Conservation (phyloP, 1,140 invertebrate species). For the Mercenaria mercenaria region DNA sequence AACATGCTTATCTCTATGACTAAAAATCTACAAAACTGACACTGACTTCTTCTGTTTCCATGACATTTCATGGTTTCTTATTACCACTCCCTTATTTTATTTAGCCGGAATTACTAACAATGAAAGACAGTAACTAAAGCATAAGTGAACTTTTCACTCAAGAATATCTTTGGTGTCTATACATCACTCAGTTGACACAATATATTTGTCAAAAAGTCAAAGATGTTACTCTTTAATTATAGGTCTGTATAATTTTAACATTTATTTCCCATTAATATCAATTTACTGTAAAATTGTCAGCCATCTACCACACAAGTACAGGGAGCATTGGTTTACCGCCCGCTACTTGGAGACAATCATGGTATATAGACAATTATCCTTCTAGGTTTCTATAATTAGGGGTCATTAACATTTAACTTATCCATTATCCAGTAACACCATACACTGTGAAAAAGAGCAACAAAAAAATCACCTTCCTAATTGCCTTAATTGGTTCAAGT, state of each 20-base stretch:
- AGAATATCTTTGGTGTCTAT: neutral
- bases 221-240: slow-evolving; percentile 45
- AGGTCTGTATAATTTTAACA: slow-evolving; percentile 50
- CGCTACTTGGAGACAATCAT: neutral
- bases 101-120: too few relatives aligned
- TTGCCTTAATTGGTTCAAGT: neutral
- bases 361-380: neutral
- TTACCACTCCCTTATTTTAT: too few relatives aligned
- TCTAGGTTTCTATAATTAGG: slow-evolving; percentile 13
- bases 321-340: neutral
- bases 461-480: neutral
- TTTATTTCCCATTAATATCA: slow-evolving; percentile 52
- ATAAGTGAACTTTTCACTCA: neutral
- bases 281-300: slow-evolving; percentile 42
- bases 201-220: slow-evolving; percentile 10
- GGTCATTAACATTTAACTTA: slow-evolving; percentile 21
- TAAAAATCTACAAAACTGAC: too few relatives aligned
- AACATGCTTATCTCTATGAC: too few relatives aligned
- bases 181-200: slow-evolving; percentile 31
- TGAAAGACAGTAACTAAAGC: neutral
- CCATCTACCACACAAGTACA: neutral
- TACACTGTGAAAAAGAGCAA: slow-evolving; percentile 11
- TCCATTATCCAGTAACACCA: neutral
- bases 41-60: too few relatives aligned
- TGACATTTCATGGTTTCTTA: too few relatives aligned